Percentiles rank a stretch among this genome's conserved stretches.
These are phyloP conservation scores for Asbolus verrucosus DNA, from an alignment of 1,140 invertebrate genomes.

Conservation along the genomic window DNA sequence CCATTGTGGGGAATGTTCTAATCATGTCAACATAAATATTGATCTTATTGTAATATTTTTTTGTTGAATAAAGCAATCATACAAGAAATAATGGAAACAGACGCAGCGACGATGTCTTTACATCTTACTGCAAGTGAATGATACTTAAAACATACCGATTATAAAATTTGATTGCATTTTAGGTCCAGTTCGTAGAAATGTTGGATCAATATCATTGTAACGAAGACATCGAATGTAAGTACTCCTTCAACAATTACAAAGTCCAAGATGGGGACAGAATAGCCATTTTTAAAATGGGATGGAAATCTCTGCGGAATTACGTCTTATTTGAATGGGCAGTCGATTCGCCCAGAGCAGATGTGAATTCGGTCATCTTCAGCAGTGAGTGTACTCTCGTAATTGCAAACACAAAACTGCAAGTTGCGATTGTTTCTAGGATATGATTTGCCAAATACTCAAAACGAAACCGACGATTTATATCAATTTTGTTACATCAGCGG, in stretches of 20 bases:
- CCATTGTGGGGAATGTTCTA: too few species aligned
- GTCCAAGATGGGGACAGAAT: slow-evolving; percentile 58
- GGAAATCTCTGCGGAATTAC: slow-evolving; percentile 57
- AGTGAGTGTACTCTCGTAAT: slow-evolving; percentile 44
- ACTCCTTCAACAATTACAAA: slow-evolving; percentile 53
- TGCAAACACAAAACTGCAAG: background rate
- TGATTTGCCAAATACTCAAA: slow-evolving; percentile 49
- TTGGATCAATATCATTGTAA: slow-evolving; percentile 53
- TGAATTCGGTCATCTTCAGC: slow-evolving; percentile 50
- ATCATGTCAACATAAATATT: too few species aligned
- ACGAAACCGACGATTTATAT: slow-evolving; percentile 53
- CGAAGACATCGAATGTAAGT: slow-evolving; percentile 55
- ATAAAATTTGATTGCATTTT: background rate
- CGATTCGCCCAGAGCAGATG: background rate
- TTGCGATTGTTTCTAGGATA: slow-evolving; percentile 51
- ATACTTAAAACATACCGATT: too few species aligned
- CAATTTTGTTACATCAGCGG: slow-evolving; percentile 60
- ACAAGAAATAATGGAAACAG: slow-evolving; percentile 16
- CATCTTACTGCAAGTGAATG: slow-evolving; percentile 11
- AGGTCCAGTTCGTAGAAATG: slow-evolving; percentile 58
- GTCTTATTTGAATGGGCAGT: slow-evolving; percentile 58
- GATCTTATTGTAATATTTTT: slow-evolving; percentile 18
- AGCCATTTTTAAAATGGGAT: slow-evolving; percentile 59
- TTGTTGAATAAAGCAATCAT: too few species aligned
- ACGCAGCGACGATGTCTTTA: background rate